Evolutionary conservation across 2,113 vertebrate species (phyloP).

Genomic region (Caranx ignobilis): DNA sequence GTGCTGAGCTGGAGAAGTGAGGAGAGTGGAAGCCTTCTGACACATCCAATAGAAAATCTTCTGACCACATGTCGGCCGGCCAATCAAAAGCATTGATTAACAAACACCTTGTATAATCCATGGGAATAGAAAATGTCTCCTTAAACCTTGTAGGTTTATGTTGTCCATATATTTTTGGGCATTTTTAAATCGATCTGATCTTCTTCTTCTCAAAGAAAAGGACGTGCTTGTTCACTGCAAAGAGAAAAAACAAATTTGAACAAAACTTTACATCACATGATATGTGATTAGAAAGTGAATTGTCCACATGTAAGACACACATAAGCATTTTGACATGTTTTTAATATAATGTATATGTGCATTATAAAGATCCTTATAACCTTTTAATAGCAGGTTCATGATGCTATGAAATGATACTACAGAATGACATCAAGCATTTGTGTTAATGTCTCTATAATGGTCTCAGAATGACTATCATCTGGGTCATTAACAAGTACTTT

Average conservation of each 20-base stretch:
- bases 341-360: too few species aligned
- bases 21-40: neutral
- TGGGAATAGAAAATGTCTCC: slow-evolving; percentile 19
- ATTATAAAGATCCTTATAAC: too few species aligned
- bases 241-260: slow-evolving; percentile 45
- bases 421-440: too few species aligned
- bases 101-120: neutral
- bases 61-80: neutral
- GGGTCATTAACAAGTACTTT: too few species aligned
- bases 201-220: slow-evolving; percentile 96
- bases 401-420: too few species aligned
- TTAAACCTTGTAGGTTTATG: slow-evolving; percentile 33
- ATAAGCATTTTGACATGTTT: too few species aligned
- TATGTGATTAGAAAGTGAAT: too few species aligned
- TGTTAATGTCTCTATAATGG: too few species aligned
- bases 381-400: too few species aligned
- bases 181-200: slow-evolving; percentile 89
- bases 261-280: neutral
- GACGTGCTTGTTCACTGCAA: slow-evolving; percentile 92
- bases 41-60: neutral
- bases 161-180: slow-evolving; percentile 31
- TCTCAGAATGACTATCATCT: too few species aligned
- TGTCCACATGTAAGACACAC: too few species aligned
- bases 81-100: slow-evolving; percentile 1
- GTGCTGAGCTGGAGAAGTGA: neutral